phyloP scores from a whole-genome alignment of 2,888 invertebrate species.

The Amblyjoppa fuscipennis region DNA sequence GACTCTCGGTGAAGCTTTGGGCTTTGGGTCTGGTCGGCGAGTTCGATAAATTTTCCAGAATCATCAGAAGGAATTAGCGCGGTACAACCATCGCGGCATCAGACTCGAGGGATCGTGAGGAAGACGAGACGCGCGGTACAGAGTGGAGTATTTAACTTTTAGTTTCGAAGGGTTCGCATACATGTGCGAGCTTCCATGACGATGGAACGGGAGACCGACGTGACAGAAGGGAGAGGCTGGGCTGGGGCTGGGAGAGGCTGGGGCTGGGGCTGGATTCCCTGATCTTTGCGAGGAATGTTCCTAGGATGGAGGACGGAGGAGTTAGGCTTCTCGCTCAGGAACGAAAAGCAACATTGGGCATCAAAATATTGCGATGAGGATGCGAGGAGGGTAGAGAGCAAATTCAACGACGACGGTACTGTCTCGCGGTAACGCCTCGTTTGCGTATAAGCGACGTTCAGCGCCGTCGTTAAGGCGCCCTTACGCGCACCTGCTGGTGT shows the following conservation, averaged over 20 bases:
- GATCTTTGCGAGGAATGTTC: background rate
- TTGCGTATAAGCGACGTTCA: constrained; percentile 71
- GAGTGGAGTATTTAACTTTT: constrained; percentile 40
- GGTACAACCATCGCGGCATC: constrained; percentile 52
- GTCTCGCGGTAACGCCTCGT: constrained; percentile 70
- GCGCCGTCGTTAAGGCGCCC: constrained; percentile 59
- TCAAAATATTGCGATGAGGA: constrained; percentile 35
- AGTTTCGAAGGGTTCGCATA: constrained; percentile 22
- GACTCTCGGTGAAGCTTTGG: constrained; percentile 18
- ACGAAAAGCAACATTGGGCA: background rate
- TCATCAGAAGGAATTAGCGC: constrained; percentile 77
- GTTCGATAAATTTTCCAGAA: constrained; percentile 70
- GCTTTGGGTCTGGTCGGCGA: constrained; percentile 47
- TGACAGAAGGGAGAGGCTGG: background rate
- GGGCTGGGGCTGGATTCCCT: background rate
- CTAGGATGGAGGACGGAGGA: background rate
- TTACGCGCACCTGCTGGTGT: constrained; percentile 64
- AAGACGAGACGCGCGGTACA: constrained; percentile 2
- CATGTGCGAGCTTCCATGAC: background rate
- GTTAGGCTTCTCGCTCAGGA: background rate
- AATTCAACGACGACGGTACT: constrained; percentile 43
- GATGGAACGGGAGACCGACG: background rate
- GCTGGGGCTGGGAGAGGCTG: no score
- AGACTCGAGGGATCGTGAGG: constrained; percentile 12
- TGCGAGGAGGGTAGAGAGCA: background rate